Base-by-base conservation (phyloP, 1,140 invertebrate species). In the Tetramorium simillimum region DNA sequence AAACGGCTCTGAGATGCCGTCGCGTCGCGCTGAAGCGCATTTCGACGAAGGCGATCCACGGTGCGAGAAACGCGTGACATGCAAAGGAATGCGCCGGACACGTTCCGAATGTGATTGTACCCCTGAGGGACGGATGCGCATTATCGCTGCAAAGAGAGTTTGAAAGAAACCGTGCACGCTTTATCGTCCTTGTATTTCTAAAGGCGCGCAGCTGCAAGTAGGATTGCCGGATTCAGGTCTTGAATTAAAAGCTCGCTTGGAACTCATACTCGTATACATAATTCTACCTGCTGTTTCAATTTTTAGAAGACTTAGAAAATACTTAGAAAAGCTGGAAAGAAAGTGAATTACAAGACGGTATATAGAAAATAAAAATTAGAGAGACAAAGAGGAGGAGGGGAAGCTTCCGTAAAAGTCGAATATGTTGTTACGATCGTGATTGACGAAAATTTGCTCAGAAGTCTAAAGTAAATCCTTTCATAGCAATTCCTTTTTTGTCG, bases 391-490 rank as follows among this genome's bases (percentile, higher is more conserved):
- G 6, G 16, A 3, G 5, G 16, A 18, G 18, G 51, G 51, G 10
- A 14, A 46, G 51, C 51, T 53, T 53, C 7, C 51, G 16, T 51
- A 62, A 46, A 28, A 24, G 43, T 78, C 7, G 12, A 62, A 12
- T 33, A 37, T 53, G 33, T 12, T 40, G 14, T 72, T 37, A 6
- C 24, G 18, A 46, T 21, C 46, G 88, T 21, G 65, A 88, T 65
- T 67, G 60, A 88, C 53, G 77, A 24, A 46, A 69, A 72, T 88
- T 85, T 65, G 67, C 37, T 86, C 58, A 51, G 28, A 53, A 49
- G 21, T 65, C 40, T 40, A 60, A 56, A 53, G 51, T 80, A 67
- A 85, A 88, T 89, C 43, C 16, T 85, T 63, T 5, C 21, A 24
- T 24, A 18, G 40, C 73, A 60, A 49, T 53, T 63, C 58, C 81